These are phyloP conservation scores for Novumbra hubbsi DNA, from an alignment of 2,797 vertebrate species.

Conservation along the genomic window DNA sequence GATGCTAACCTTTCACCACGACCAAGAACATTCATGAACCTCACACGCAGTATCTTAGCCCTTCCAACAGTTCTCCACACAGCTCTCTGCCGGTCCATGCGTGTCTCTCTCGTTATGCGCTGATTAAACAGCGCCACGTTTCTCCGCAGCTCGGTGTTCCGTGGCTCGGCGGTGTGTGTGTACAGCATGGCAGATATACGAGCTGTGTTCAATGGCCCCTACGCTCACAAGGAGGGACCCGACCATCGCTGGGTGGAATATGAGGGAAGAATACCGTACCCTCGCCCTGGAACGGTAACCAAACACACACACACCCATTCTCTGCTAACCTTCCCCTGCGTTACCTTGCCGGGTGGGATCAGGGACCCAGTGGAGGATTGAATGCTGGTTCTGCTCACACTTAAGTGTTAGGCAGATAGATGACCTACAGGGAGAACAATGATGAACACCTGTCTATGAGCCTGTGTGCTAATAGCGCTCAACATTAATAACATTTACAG, in stretches of 20 bases:
- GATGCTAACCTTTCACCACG: no score
- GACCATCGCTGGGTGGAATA: slow-evolving; percentile 97
- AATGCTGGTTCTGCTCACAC: neutral
- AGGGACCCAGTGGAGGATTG: neutral
- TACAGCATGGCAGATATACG: slow-evolving; percentile 96
- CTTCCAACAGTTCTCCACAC: no score
- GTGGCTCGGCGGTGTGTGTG: slow-evolving; percentile 94
- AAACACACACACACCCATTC: neutral
- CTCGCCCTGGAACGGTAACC: slow-evolving; percentile 92
- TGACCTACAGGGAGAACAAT: neutral
- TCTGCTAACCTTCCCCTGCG: neutral
- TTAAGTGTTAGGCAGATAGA: neutral
- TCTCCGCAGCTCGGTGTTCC: slow-evolving; percentile 88
- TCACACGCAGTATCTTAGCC: no score
- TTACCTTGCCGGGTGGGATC: neutral
- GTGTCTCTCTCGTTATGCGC: neutral
- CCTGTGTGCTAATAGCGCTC: neutral
- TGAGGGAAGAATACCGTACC: slow-evolving; percentile 92
- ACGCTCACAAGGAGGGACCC: slow-evolving; percentile 93
- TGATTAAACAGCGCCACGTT: neutral
- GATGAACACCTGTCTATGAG: neutral
- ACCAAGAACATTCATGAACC: no score
- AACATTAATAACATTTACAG: neutral
- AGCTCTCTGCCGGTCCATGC: neutral
- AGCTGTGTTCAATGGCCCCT: slow-evolving; percentile 92